Evolutionary conservation across 2,888 invertebrate genomes (phyloP).

Genomic region (Julus scandinavius): DNA sequence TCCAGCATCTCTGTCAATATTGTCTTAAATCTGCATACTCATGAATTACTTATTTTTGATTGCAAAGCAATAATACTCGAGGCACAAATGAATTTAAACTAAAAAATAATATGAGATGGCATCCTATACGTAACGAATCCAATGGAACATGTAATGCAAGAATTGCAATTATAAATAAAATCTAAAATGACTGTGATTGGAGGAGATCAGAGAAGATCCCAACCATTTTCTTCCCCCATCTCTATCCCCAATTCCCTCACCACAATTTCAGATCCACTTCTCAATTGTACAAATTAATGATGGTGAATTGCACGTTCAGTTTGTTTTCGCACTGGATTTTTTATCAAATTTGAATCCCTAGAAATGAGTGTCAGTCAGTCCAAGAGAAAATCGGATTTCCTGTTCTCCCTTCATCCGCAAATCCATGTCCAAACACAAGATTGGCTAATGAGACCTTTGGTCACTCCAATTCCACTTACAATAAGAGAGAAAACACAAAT

Average conservation of each 20-base stretch:
- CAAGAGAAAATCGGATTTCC: constrained; percentile 40
- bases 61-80: not conserved
- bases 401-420: constrained; percentile 41
- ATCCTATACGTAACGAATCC: not conserved
- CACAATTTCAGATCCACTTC: constrained; percentile 17
- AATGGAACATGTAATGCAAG: not conserved
- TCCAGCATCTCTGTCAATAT: not conserved
- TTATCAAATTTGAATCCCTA: constrained; percentile 39
- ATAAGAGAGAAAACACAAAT: constrained; percentile 42
- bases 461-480: constrained; percentile 46
- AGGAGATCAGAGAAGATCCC: not conserved
- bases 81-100: not conserved
- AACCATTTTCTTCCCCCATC: constrained; percentile 3
- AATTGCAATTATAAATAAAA: constrained; percentile 17
- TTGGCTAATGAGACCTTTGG: constrained; percentile 46
- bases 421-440: constrained; percentile 42
- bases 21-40: not conserved
- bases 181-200: constrained; percentile 8
- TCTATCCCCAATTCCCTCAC: not conserved
- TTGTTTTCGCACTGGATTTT: not conserved
- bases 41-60: not conserved
- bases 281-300: constrained; percentile 4
- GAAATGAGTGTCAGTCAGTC: constrained; percentile 21
- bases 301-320: not conserved
- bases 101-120: not conserved